Percentiles rank a stretch among this genome's conserved stretches.
Conservation (phyloP, 1,140 invertebrate species). For the Musca domestica region DNA sequence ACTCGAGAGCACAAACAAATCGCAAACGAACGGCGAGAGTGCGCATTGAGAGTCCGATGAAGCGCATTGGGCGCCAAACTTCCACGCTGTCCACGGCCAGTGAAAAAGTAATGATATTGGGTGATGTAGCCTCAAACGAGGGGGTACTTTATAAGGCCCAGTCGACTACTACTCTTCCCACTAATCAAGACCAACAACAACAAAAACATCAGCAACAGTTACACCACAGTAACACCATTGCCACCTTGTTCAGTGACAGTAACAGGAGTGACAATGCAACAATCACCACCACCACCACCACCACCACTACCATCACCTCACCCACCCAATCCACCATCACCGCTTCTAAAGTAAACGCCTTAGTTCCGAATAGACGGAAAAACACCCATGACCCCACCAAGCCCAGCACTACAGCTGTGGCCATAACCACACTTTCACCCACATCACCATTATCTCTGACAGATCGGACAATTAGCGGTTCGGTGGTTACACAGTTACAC, state of each 20-base stretch:
- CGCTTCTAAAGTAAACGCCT: no score
- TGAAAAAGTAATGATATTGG: slow-evolving; percentile 51
- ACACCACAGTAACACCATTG: slow-evolving; percentile 18
- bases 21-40: not conserved
- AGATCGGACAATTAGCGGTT: not conserved
- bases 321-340: not conserved
- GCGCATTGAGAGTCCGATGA: slow-evolving; percentile 5
- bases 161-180: not conserved
- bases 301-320: slow-evolving; percentile 5
- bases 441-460: not conserved
- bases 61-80: slow-evolving; percentile 25
- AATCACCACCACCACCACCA: not conserved
- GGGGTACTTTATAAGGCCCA: slow-evolving; percentile 6
- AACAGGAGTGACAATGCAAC: not conserved
- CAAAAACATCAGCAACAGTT: slow-evolving; percentile 29
- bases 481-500: slow-evolving; percentile 10
- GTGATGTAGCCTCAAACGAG: slow-evolving; percentile 26
- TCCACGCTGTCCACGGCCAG: slow-evolving; percentile 37
- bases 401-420: slow-evolving; percentile 1
- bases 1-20: not conserved
- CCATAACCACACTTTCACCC: slow-evolving; percentile 20
- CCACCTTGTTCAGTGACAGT: not conserved
- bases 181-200: slow-evolving; percentile 15
- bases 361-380: not conserved
- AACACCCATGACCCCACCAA: not conserved